Base-by-base conservation (phyloP, 2,888 invertebrate species). In the Polydrusus tereticollis region DNA sequence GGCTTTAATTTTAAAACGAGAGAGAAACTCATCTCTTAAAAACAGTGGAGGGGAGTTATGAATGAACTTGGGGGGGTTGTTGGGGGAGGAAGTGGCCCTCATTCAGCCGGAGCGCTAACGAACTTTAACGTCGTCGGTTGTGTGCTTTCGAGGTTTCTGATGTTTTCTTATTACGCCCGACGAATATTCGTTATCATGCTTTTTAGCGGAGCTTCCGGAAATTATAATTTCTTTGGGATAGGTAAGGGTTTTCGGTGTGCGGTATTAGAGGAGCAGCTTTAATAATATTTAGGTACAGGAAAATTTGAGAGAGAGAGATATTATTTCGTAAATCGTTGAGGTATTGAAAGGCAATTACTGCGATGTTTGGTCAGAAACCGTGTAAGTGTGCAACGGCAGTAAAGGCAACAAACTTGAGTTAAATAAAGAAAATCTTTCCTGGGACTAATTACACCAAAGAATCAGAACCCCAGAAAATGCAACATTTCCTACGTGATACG, bases 1-100 rank as follows among this genome's bases (percentile, higher is more conserved):
- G 78, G 77, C 82, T 83, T 84, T 84, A 84, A 84, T 84, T 84
- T 84, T 83, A 83, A 84, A 83, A 83, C 82, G 83, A 82, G 82
- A 73, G 69, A 64, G 74, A 84, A 83, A 83, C 83, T 84, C 84
- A 83, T 84, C 83, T 83, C 80, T 82, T 82, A 82, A 83, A 83
- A 83, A 83, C 83, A 82, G 82, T 79, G 78, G 66, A 70, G 79
- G 78, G 80, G 78, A 79, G 77, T 52, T 66, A 74, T 74, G 71
- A 76, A 69, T 73, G 76, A 76, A 75, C 70, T 69, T 72, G 36
- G 21, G 64, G 45, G 66, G 21, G 14, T 55, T 20, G 67, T 26
- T 69, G 74, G 75, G 76, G 73, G 76, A 69, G 74, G 73, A 77
- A 66, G 76, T 67, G 75, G 75, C 72, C 58, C 73, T 69, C 73